A percentile compares a stretch with the other conserved stretches of the same genome.
Conservation (phyloP, 2,113 vertebrate genomes). For the Dromaius novaehollandiae region DNA sequence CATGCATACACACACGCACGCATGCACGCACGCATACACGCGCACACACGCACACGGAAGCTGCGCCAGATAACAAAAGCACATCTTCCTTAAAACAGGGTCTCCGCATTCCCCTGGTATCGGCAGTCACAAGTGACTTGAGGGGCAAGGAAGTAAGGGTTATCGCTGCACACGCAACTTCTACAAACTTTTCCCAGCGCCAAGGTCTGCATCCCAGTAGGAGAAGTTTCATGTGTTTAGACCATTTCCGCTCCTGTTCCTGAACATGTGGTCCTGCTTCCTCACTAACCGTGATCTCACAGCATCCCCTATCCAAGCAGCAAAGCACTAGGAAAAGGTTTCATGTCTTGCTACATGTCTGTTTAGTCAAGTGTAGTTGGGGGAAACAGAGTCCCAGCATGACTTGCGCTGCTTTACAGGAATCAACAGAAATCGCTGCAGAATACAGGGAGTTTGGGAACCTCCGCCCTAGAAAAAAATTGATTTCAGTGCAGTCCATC, state of each 20-base stretch:
- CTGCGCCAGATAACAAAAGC: not conserved
- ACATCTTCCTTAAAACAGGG: slow-evolving; percentile 3
- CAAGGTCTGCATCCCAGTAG: not conserved
- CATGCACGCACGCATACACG: too few relatives aligned
- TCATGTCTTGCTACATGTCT: not conserved
- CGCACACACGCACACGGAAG: not conserved
- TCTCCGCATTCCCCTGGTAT: not conserved
- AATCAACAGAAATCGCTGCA: not conserved
- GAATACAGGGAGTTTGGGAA: not conserved
- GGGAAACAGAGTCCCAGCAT: not conserved
- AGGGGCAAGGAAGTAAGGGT: slow-evolving; percentile 34
- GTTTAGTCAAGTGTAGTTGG: not conserved
- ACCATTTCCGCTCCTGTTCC: slow-evolving; percentile 56
- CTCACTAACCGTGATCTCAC: not conserved
- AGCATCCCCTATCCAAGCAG: not conserved
- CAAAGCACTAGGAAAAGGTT: not conserved
- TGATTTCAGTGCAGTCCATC: not conserved
- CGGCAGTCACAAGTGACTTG: not conserved
- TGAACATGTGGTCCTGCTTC: slow-evolving; percentile 57
- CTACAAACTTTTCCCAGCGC: not conserved
- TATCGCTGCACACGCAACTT: slow-evolving; percentile 19
- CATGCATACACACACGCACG: rapidly evolving
- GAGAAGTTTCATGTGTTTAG: slow-evolving; percentile 37
- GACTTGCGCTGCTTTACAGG: not conserved
- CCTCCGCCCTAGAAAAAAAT: not conserved